These are phyloP conservation scores for Echinarachnius parma DNA, from an alignment of 53 echinoderm and acorn worm genomes.

Conservation along the genomic window DNA sequence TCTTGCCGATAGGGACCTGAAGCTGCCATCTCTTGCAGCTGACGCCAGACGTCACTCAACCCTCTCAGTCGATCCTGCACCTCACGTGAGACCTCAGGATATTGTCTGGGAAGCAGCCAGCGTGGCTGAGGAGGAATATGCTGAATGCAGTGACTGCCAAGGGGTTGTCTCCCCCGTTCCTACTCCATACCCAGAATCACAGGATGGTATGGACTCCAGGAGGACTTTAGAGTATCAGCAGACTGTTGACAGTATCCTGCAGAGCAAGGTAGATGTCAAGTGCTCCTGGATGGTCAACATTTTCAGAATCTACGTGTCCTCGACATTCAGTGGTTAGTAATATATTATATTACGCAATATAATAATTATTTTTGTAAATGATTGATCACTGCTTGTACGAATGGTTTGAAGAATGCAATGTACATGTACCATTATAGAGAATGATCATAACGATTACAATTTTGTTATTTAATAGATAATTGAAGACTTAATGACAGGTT, in stretches of 20 bases:
- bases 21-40: slow-evolving; percentile 8
- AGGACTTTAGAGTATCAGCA: slow-evolving; percentile 26
- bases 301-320: slow-evolving; percentile 73
- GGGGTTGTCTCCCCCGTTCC: slow-evolving; percentile 39
- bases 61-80: not conserved
- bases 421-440: no score
- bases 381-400: no score
- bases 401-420: no score
- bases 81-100: not conserved
- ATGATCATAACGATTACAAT: no score
- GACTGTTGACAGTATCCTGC: slow-evolving; percentile 44
- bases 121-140: no score
- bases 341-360: no score
- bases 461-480: no score
- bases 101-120: not conserved
- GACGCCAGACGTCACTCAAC: slow-evolving; percentile 12
- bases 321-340: slow-evolving; percentile 73
- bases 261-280: slow-evolving; percentile 53
- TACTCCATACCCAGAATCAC: slow-evolving; percentile 27
- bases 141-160: not conserved
- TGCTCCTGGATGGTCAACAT: slow-evolving; percentile 59
- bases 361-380: no score
- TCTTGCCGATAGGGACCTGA: slow-evolving; percentile 7
- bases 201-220: slow-evolving; percentile 13
- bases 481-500: no score